These are phyloP conservation scores for Tetrao urogallus DNA, from an alignment of 2,113 vertebrate genomes.

Conservation along the genomic window DNA sequence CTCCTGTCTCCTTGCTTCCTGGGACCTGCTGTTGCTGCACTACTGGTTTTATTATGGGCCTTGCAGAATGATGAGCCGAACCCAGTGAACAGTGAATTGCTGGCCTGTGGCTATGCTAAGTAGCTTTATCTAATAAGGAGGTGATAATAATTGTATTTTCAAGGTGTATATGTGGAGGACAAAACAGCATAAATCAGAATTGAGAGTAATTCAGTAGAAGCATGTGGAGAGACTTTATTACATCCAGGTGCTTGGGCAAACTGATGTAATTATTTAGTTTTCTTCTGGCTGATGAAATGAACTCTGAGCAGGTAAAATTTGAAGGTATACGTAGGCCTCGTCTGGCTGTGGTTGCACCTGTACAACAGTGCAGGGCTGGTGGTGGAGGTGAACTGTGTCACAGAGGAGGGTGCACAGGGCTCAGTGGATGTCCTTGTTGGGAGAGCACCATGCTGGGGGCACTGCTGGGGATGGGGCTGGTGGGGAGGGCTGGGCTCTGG, in stretches of 20 bases:
- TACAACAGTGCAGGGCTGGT: not conserved
- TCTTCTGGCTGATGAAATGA: not conserved
- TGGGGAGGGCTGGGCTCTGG: not conserved
- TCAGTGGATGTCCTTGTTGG: not conserved
- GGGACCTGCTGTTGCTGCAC: not conserved
- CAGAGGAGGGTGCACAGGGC: not conserved
- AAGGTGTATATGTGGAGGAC: not conserved
- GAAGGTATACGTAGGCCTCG: not conserved
- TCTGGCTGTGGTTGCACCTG: not conserved
- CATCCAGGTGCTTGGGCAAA: not conserved
- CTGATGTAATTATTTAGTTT: not conserved
- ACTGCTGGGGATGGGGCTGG: not conserved
- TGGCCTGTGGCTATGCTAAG: not conserved
- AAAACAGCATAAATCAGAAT: not conserved
- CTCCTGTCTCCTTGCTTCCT: not conserved
- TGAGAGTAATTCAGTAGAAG: not conserved
- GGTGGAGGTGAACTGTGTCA: not conserved
- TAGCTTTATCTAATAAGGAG: not conserved
- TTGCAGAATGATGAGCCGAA: not conserved
- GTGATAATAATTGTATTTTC: not conserved
- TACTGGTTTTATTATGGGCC: not conserved
- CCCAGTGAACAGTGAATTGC: not conserved
- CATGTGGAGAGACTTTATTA: not conserved
- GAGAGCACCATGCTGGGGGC: not conserved
- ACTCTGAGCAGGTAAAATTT: not conserved